Base-by-base conservation (phyloP, 2,113 vertebrate species). In the Hemicordylus capensis region DNA sequence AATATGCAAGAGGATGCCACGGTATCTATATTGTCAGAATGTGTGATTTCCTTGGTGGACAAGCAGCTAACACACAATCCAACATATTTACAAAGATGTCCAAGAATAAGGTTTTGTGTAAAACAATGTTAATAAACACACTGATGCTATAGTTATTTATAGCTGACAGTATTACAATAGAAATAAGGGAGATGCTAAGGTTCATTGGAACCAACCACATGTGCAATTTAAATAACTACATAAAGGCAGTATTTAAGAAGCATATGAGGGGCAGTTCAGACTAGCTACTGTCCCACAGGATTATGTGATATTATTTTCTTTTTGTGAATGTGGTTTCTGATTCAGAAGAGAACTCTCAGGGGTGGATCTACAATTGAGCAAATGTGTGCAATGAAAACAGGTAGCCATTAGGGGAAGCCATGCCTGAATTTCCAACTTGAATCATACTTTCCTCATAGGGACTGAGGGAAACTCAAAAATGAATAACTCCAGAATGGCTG, bases 1-100 rank as follows among this genome's bases (percentile, higher is more conserved):
- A 82, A 85, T 26, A 70, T 64, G 19, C 70, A 58, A 44, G 79
- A 88, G 87, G 88, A 78, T 90, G 75, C 61, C 73, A 31, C 76
- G 78, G 39, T 63, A 51, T 75, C 12, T 82, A 34, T 58, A 88
- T 56, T 58, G 63, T 91, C 56, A 34, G 91, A 64, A 87, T 48
- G 89, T 78, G 81, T 83, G 42, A 74, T 81, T 83, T 84, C 66
- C 61, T 48, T 80, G 69, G 90, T 34, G 6, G 54, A 79, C 42
- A 82, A 84, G 51, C 34, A 81, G 31, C 12, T 58, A 83, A 61
- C 77, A 37, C 42, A n/a, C n/a, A 76, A 58, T 39, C 34, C 6
- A 59, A 4, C 72, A 17, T 66, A 28, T 83, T 76, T 42, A 6
- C 4, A 46, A 87, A 69, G 20, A 24, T 88, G 59, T 78, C 85